Evolutionary conservation across 2,113 vertebrate genomes (phyloP), one percentile per base, ranked within the genome.

Genomic region (Etheostoma spectabile): DNA sequence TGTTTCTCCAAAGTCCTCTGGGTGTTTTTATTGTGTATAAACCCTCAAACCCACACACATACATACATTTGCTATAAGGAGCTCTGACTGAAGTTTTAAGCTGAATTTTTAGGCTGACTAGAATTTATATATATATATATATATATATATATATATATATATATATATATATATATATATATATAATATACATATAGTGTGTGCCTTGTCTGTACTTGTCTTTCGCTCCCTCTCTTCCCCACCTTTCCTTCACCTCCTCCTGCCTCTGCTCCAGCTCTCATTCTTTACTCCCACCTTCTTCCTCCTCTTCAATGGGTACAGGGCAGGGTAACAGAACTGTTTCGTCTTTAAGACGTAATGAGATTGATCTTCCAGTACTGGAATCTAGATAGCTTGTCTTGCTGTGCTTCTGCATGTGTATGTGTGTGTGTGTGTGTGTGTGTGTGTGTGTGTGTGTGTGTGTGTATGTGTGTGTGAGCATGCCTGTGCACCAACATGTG

Each of bases 311-410:
- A 52, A 84, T 78, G 64, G 70, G 80, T 74, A 49, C 64, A 76
- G 89, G 86, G 92, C 87, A 87, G 74, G 74, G 73, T 63, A 74
- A 88, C 81, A 88, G 69, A 93, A 87, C 79, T 87, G 88, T 92
- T 87, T 88, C 49, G 56, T 87, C 89, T 93, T 89, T 86, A 87
- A 93, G 88, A 91, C 66, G 56, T 82, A 69, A 91, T 73, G 62
- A 81, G 88, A 84, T 92, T 93, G 90, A 94, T 92, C 90, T 91
- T 88, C 78, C 87, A 79, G 87, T 90, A 87, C 82, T 85, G 68
- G 78, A 86, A 89, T 89, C 83, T 82, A 86, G 91, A 88, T 84
- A 87, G 78, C 83, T 77, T 87, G 86, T 79, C 85, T 91, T 74
- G 74, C 88, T 83, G 87, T 86, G 87, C 90, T 91, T 82, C 53